Conservation (phyloP, 1,140 invertebrate genomes). For the Tetramorium parvispinum region DNA sequence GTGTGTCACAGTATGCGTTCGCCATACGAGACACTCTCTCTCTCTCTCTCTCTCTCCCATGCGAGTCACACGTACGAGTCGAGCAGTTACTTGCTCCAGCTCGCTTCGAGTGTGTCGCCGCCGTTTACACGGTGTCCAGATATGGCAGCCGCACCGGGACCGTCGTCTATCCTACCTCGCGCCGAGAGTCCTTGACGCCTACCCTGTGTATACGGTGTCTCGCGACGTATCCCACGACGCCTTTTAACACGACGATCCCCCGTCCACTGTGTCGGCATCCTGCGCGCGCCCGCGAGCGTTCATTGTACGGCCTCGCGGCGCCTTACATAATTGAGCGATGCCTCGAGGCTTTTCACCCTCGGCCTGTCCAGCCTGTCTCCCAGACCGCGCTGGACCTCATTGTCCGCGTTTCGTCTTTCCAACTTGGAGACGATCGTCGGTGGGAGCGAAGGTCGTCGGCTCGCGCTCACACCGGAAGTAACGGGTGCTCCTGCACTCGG, state of each 20-base stretch:
- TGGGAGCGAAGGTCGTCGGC: slow-evolving; percentile 65
- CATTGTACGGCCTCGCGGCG: slow-evolving; percentile 69
- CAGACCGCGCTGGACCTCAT: slow-evolving; percentile 62
- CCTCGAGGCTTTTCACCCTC: slow-evolving; percentile 68
- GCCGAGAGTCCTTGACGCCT: slow-evolving; percentile 74
- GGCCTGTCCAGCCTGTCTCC: slow-evolving; percentile 2
- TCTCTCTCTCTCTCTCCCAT: background rate
- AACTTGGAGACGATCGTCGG: slow-evolving; percentile 47
- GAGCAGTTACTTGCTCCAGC: slow-evolving; percentile 39
- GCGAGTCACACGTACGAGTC: background rate
- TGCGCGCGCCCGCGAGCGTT: slow-evolving; percentile 14
- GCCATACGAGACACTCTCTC: background rate
- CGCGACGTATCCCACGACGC: slow-evolving; percentile 61
- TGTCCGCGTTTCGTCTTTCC: slow-evolving; percentile 57
- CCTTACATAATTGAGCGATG: slow-evolving; percentile 72
- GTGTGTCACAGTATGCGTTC: slow-evolving; percentile 41
- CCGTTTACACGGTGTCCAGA: slow-evolving; percentile 77
- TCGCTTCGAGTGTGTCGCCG: slow-evolving; percentile 54
- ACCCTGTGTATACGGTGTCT: slow-evolving; percentile 69
- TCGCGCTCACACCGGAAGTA: slow-evolving; percentile 58
- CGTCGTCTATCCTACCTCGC: slow-evolving; percentile 61
- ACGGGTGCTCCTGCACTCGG: slow-evolving; percentile 54
- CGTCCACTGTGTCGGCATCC: slow-evolving; percentile 33
- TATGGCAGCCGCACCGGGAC: slow-evolving; percentile 72
- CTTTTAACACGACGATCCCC: slow-evolving; percentile 44